Evolutionary conservation across 2,888 invertebrate species (phyloP).

Genomic region (Sabatieria punctata): DNA sequence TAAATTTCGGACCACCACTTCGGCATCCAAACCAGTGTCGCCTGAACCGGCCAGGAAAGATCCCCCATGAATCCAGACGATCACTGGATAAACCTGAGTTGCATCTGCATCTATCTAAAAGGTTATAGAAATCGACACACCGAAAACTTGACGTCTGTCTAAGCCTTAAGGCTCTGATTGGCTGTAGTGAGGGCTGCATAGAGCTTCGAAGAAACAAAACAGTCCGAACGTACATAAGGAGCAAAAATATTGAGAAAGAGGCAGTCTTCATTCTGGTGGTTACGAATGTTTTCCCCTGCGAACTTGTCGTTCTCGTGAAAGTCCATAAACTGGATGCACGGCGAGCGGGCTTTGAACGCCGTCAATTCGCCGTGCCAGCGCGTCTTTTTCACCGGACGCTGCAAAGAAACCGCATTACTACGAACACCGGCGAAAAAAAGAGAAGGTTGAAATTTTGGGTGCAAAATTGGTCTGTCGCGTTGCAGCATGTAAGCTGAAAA

Average conservation of each 20-base stretch:
- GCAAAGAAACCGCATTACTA: conserved; percentile 12
- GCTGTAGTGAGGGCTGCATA: too few relatives aligned
- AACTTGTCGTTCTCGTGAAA: conserved; percentile 28
- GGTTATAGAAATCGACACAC: too few relatives aligned
- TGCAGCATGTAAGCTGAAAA: neutral
- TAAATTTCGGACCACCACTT: conserved; percentile 52
- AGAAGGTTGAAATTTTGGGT: too few relatives aligned
- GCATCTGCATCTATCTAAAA: too few relatives aligned
- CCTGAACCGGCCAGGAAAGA: conserved; percentile 77
- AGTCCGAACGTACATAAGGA: conserved; percentile 44
- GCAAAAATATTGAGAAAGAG: conserved; percentile 80
- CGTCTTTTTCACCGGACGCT: conserved; percentile 26
- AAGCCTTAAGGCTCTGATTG: neutral
- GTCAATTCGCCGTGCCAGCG: conserved; percentile 25
- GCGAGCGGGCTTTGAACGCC: conserved; percentile 28
- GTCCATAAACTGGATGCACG: conserved; percentile 32
- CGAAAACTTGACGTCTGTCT: too few relatives aligned
- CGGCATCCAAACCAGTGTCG: conserved; percentile 69
- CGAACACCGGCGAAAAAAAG: conserved; percentile 15
- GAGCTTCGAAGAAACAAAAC: neutral
- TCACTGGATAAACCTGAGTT: conserved; percentile 55
- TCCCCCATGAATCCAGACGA: conserved; percentile 89
- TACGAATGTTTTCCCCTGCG: conserved; percentile 60
- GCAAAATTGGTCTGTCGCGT: too few relatives aligned
- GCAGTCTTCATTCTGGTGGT: conserved; percentile 79